Base-by-base conservation (phyloP, 2,113 vertebrate species). In the Limnothrissa miodon region DNA sequence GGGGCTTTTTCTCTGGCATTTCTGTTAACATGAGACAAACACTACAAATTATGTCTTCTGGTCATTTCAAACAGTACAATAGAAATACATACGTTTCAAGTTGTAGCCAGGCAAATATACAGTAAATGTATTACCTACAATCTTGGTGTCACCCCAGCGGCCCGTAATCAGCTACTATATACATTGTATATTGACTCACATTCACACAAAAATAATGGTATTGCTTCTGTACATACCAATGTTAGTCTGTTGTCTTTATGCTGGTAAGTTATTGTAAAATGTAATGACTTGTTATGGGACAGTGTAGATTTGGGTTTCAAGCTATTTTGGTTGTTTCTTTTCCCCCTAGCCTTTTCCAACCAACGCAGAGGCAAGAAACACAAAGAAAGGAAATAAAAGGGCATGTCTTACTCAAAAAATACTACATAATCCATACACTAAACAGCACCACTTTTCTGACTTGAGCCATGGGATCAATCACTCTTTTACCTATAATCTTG, bases 321-420 rank as follows among this genome's bases (percentile, higher is more conserved):
- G 66, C 66, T 51, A 23, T 21, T 59, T 86, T 83, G 83, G 85
- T 84, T 84, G 87, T 86, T 84, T 86, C 87, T 85, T 86, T 85
- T 81, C 82, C 78, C 66, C 82, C 1, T n/a, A 13, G 66, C 45
- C 66, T 29, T 6, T 48, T 51, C 29, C 29, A 33, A 46, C 15
- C 17, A 4, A 36, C 15, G 59, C 7, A 62, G 80, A 74, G 84
- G 82, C 85, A 80, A 86, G 36, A 82, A 51, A n/a, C 46, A 59
- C n/a, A n/a, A n/a, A 62, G 23, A 78, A 80, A 45, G 48, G 78
- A 39, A 51, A 78, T 29, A 53, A 36, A 74, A 74, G 29, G 33
- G 15, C 29, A 11, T 74, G 36, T 33, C 66, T 74, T 74, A 11
- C 33, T 13, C 29, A 36, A 56, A 56, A 56, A 5, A 56, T 3